A percentile compares a stretch with the other conserved stretches of the same genome.
These are phyloP conservation scores for Neosilurus mollespiculum DNA, from an alignment of 2,797 vertebrate genomes.

Conservation along the genomic window DNA sequence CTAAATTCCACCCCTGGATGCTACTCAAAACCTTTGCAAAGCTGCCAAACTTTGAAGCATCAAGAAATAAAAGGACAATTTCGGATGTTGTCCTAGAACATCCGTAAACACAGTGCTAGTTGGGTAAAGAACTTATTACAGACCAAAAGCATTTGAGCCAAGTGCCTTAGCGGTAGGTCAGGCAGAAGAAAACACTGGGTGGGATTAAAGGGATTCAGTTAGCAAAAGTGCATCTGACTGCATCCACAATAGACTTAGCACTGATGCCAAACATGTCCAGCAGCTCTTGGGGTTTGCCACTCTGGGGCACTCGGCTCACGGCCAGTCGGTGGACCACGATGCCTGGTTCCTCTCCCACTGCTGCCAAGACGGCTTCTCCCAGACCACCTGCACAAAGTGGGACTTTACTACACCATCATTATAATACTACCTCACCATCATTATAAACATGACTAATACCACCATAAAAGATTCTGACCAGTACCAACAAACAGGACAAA, in stretches of 20 bases:
- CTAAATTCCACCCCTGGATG: no score
- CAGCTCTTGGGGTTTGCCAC: conserved; percentile 77
- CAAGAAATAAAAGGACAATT: neutral
- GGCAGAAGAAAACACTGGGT: conserved; percentile 2
- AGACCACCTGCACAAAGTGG: conserved; percentile 78
- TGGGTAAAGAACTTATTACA: neutral
- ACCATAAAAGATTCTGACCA: neutral
- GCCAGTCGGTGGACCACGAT: conserved; percentile 80
- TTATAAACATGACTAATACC: conserved; percentile 2
- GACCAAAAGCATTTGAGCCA: conserved; percentile 32
- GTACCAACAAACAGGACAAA: neutral
- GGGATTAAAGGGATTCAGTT: conserved; percentile 62
- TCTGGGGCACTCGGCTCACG: conserved; percentile 74
- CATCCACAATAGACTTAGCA: conserved; percentile 72
- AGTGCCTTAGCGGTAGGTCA: conserved; percentile 3
- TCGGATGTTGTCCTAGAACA: neutral
- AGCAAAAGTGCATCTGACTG: conserved; percentile 76
- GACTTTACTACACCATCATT: neutral
- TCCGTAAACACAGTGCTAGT: neutral
- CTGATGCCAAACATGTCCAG: conserved; percentile 82
- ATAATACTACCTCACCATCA: neutral
- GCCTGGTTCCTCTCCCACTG: conserved; percentile 76
- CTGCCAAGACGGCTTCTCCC: conserved; percentile 82
- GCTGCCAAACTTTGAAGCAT: conserved; percentile 6
- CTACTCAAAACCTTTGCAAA: conserved; percentile 2